Evolutionary conservation across 2,888 invertebrate species (phyloP), one percentile per base, ranked within the genome.

Genomic region (Deroplatys truncata): DNA sequence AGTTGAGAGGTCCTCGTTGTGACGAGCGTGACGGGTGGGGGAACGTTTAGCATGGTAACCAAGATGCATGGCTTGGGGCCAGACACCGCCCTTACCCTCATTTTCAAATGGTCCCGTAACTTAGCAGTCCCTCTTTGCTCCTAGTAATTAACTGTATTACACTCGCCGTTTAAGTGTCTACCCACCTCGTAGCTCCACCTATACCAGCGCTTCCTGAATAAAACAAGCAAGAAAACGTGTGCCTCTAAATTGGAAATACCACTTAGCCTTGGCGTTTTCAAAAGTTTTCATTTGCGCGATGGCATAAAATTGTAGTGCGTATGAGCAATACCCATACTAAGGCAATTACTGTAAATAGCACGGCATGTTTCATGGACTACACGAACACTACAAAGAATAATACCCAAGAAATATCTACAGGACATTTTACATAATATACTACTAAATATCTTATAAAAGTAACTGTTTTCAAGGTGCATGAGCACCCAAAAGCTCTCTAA

Each of bases 81-180:
- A 31, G 31, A 84, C 84, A 31, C n/a, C 85, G 35, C 35, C 25
- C 56, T 56, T 29, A 20, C 20, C 29, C 86, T 86, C 86, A 82
- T 86, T 82, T 86, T 72, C 72, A 86, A 86, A 86, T 86, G 86
- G 86, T 72, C 86, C 72, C 86, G 86, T 86, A 86, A 86, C 86
- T 72, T 72, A 86, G 86, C 72, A 82, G 56, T 86, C 72, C 56
- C 86, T 86, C 72, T 86, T 86, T 86, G 72, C 82, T 82, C 8
- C 28, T 29, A 72, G 72, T 72, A 86, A 86, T 86, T 86, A 86
- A 86, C 86, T 86, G 72, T 49, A 85, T 15, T 29, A 85, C 49
- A 28, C 15, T 49, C 84, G 3, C 28, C 84, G 29, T 15, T 72
- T 72, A 72, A 72, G 56, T 72, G 56, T 72, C 56, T 72, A 43